Conservation (phyloP, 2,113 vertebrate genomes). For the Microtus oregoni region DNA sequence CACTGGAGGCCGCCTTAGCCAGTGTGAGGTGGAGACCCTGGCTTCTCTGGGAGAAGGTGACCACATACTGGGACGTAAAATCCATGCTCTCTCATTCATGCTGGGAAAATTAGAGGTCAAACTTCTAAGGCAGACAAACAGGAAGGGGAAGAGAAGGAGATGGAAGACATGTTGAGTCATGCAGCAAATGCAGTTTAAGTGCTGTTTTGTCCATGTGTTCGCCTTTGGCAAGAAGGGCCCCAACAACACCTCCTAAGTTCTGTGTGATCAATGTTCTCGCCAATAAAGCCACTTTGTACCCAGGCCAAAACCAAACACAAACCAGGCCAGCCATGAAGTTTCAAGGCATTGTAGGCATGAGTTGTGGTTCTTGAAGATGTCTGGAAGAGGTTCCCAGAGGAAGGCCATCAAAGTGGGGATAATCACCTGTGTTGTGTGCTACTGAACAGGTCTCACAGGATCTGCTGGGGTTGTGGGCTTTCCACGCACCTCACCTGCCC, state of each 20-base stretch:
- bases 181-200: neutral
- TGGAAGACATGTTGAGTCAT: neutral
- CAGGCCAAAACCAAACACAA: no score
- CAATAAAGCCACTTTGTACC: neutral
- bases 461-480: fast-evolving
- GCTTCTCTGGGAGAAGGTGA: neutral
- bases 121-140: neutral
- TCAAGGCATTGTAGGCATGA: fast-evolving
- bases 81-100: neutral
- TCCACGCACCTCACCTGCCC: fast-evolving
- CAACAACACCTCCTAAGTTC: neutral
- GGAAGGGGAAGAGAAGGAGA: neutral
- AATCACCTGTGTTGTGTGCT: neutral
- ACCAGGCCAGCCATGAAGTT: neutral
- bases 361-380: neutral
- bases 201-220: neutral
- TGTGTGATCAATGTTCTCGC: neutral
- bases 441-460: fast-evolving
- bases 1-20: neutral
- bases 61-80: neutral
- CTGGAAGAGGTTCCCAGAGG: neutral
- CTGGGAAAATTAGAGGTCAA: neutral
- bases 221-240: neutral
- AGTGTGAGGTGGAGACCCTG: neutral
- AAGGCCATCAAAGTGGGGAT: neutral